A percentile compares a stretch with the other conserved stretches of the same genome.
These are phyloP conservation scores for Hypomecis atomaria DNA, from an alignment of 2,888 invertebrate genomes.

Conservation along the genomic window DNA sequence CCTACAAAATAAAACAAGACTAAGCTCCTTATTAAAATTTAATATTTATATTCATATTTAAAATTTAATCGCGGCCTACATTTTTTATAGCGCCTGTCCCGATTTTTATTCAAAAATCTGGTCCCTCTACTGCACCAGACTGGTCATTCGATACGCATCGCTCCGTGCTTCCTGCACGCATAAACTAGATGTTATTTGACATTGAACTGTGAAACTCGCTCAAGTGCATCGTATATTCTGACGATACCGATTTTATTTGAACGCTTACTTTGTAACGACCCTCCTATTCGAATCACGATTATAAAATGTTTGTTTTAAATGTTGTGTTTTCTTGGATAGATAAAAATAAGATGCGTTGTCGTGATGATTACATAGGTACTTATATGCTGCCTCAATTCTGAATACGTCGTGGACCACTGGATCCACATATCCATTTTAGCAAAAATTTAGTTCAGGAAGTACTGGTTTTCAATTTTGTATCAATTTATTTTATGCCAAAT, in stretches of 20 bases:
- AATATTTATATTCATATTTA: no score
- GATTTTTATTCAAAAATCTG: conserved; percentile 7
- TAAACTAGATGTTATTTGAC: conserved; percentile 45
- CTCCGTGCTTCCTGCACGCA: conserved; percentile 55
- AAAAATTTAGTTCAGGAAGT: no score
- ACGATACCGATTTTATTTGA: conserved; percentile 28
- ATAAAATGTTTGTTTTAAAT: conserved; percentile 15
- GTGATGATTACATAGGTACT: no score
- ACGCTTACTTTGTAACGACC: conserved; percentile 16
- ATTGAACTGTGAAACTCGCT: conserved; percentile 38
- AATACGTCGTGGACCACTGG: no score
- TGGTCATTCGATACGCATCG: conserved; percentile 65
- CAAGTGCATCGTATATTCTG: conserved; percentile 31
- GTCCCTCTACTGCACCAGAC: conserved; percentile 18
- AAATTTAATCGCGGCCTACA: no score
- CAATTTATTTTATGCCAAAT: no score
- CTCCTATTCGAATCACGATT: conserved; percentile 21
- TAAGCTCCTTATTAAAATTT: no score
- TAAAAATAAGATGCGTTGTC: not conserved
- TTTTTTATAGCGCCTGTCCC: no score
- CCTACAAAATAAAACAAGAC: no score
- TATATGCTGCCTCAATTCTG: no score
- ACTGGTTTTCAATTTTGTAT: no score
- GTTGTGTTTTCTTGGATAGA: conserved; percentile 1
- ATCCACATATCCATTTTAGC: no score